Evolutionary conservation across 2,797 vertebrate species (phyloP).

Genomic region (Dryobates pubescens): DNA sequence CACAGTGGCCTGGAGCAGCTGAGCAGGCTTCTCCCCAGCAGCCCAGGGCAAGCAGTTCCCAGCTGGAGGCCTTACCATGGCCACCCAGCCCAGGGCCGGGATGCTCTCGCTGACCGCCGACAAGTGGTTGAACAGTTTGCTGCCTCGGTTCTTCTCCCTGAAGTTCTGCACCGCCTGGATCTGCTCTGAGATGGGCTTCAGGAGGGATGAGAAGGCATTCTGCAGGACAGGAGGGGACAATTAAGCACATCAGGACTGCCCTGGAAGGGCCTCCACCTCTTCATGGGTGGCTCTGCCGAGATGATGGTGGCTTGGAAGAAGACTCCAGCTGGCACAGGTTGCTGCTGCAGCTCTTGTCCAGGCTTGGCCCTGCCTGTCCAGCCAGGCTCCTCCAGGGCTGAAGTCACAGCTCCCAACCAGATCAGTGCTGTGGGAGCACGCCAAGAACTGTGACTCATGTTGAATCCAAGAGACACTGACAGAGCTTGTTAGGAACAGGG

Average conservation of each 20-base stretch:
- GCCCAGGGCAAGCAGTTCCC: not conserved
- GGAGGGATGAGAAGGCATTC: conserved; percentile 79
- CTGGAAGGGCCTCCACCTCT: not conserved
- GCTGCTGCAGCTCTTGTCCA: not conserved
- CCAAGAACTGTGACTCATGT: conserved; percentile 67
- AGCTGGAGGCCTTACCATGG: conserved; percentile 84
- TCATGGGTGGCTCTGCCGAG: not conserved
- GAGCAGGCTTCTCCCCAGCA: not conserved
- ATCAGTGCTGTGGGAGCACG: conserved; percentile 19
- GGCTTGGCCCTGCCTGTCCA: not conserved
- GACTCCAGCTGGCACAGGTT: not conserved
- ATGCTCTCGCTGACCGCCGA: conserved; percentile 95
- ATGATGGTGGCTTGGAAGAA: not conserved
- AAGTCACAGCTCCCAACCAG: not conserved
- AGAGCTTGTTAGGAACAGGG: conserved; percentile 20
- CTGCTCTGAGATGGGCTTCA: conserved; percentile 88
- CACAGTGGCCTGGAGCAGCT: not conserved
- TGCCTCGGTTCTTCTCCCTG: conserved; percentile 91
- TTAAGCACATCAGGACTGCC: not conserved
- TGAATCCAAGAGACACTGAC: conserved; percentile 49
- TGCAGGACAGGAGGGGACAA: conserved; percentile 51
- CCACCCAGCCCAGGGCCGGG: conserved; percentile 93
- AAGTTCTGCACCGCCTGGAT: conserved; percentile 89
- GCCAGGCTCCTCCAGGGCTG: conserved; percentile 16
- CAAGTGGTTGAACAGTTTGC: conserved; percentile 91